Percentiles rank a stretch among this genome's conserved stretches.
Evolutionary conservation across 2,888 invertebrate genomes (phyloP).

Genomic region (Amiota communis): DNA sequence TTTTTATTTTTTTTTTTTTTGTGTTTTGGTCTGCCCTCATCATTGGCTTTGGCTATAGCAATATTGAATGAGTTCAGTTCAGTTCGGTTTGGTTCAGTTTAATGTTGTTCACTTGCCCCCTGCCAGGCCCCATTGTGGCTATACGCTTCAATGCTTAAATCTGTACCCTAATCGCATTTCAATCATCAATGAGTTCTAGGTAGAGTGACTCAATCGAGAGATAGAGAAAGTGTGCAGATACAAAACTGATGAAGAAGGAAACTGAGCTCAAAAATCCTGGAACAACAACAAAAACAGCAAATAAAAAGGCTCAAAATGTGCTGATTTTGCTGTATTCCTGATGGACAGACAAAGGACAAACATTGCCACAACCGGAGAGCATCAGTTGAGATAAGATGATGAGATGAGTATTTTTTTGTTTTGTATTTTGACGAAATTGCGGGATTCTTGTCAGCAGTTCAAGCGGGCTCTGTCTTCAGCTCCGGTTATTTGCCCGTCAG

Average conservation of each 20-base stretch:
- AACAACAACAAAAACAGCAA: background rate
- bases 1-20: no score
- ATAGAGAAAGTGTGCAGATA: no score
- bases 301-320: conserved; percentile 1
- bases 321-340: conserved; percentile 20
- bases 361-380: no score
- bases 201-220: background rate
- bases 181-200: conserved; percentile 54
- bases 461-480: background rate
- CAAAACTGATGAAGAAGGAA: background rate
- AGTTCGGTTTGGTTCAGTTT: no score
- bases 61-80: background rate
- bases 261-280: conserved; percentile 6
- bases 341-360: conserved; percentile 26
- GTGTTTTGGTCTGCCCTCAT: conserved; percentile 9
- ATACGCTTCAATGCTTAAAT: conserved; percentile 24
- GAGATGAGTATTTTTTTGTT: no score
- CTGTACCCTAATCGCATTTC: conserved; percentile 62
- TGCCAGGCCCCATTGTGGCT: background rate
- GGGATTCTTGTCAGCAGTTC: background rate
- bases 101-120: no score
- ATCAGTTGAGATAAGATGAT: no score
- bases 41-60: conserved; percentile 3
- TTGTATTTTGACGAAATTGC: background rate
- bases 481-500: no score